Evolutionary conservation across 2,113 vertebrate species (phyloP).

Genomic region (Takifugu flavidus): DNA sequence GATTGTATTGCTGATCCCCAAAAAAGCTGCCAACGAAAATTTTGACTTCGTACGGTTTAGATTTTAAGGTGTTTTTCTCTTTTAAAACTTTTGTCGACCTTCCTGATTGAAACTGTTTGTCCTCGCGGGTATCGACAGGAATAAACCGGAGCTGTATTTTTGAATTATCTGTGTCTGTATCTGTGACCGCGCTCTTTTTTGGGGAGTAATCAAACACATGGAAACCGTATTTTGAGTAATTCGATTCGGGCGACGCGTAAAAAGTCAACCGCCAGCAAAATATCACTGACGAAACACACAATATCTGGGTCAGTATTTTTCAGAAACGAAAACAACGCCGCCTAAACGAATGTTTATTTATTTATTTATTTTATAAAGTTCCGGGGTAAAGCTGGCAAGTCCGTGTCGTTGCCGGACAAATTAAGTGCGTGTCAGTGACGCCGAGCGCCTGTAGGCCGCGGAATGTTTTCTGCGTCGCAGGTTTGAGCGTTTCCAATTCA

Average conservation of each 20-base stretch:
- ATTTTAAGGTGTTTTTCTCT: too few species aligned
- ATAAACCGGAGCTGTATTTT: too few species aligned
- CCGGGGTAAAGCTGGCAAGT: neutral
- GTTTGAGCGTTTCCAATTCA: conserved; percentile 1
- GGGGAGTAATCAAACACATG: too few species aligned
- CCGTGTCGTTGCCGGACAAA: neutral
- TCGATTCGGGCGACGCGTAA: neutral
- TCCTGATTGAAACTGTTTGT: too few species aligned
- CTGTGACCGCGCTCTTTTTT: too few species aligned
- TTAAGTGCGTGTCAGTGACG: conserved; percentile 31
- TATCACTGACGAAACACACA: neutral
- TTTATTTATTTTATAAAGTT: neutral
- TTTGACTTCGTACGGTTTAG: too few species aligned
- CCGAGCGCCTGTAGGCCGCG: conserved; percentile 46
- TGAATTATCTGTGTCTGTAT: too few species aligned
- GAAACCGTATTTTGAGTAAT: neutral
- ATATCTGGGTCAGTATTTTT: conserved; percentile 5
- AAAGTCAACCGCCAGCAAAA: neutral
- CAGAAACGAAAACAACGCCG: neutral
- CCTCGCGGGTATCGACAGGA: too few species aligned
- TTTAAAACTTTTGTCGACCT: too few species aligned
- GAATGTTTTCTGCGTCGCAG: conserved; percentile 5
- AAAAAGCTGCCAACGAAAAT: too few species aligned
- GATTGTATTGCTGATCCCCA: too few species aligned
- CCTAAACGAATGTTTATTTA: neutral